Percentiles rank a stretch among this genome's conserved stretches.
These are phyloP conservation scores for Rhagonycha fulva DNA, from an alignment of 2,888 invertebrate genomes.

Conservation along the genomic window DNA sequence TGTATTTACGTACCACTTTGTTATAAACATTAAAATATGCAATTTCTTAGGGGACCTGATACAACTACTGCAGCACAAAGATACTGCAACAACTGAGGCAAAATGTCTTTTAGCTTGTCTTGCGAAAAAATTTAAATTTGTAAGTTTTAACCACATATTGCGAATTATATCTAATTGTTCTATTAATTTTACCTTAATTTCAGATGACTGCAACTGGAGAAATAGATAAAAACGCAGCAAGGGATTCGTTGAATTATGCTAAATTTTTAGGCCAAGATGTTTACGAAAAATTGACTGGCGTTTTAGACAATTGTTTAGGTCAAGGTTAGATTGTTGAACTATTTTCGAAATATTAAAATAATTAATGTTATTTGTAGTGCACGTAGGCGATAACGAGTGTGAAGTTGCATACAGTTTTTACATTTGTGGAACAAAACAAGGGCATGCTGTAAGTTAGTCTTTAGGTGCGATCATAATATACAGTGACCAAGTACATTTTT, in stretches of 20 bases:
- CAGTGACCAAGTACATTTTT: no score
- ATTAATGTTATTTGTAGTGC: not conserved
- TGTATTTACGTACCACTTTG: no score
- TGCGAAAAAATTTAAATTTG: no score
- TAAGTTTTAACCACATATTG: no score
- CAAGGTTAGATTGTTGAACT: not conserved
- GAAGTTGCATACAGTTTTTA: not conserved
- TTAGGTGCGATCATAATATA: not conserved
- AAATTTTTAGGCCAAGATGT: not conserved
- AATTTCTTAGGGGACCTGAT: no score
- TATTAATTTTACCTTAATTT: no score
- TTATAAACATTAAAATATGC: no score
- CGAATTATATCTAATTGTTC: no score
- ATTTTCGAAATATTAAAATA: not conserved
- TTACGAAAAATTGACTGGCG: not conserved
- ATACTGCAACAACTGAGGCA: no score
- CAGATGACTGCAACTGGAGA: not conserved
- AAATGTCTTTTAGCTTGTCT: no score
- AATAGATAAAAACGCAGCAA: not conserved
- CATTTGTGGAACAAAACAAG: not conserved
- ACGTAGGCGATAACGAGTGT: not conserved
- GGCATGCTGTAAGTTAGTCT: not conserved
- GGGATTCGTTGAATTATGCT: not conserved
- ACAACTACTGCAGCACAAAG: no score
- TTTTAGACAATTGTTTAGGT: not conserved